phyloP scores from a whole-genome alignment of 1,140 invertebrate species.

The Hestina assimilis region DNA sequence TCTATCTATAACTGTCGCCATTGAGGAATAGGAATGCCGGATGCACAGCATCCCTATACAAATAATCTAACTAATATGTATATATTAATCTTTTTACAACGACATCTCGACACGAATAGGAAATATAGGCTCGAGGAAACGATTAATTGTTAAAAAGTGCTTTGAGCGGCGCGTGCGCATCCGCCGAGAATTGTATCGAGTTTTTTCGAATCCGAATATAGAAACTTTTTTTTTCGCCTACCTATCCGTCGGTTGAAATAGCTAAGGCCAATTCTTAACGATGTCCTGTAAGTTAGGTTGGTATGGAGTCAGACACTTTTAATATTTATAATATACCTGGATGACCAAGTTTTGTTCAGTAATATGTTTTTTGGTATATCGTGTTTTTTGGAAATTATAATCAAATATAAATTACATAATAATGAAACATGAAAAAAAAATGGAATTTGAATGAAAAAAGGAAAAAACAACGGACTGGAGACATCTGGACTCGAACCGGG shows the following conservation, averaged over 20 bases:
- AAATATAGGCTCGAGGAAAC: slow-evolving; percentile 46
- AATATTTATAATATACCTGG: not conserved
- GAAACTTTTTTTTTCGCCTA: slow-evolving; percentile 38
- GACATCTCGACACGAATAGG: slow-evolving; percentile 44
- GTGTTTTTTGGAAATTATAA: too few species aligned
- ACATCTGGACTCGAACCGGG: too few species aligned
- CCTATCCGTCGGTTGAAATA: slow-evolving; percentile 45
- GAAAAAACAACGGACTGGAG: too few species aligned
- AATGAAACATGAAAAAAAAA: too few species aligned
- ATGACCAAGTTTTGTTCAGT: too few species aligned
- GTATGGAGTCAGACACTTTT: slow-evolving; percentile 22
- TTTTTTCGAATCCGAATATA: slow-evolving; percentile 47
- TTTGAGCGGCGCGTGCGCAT: slow-evolving; percentile 40
- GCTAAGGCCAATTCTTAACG: slow-evolving; percentile 48
- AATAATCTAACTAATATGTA: slow-evolving; percentile 14
- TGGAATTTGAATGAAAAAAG: too few species aligned
- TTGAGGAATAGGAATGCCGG: not conserved
- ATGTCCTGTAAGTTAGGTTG: slow-evolving; percentile 44
- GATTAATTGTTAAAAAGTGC: slow-evolving; percentile 56
- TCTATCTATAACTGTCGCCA: too few species aligned
- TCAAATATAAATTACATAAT: too few species aligned
- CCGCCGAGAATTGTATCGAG: slow-evolving; percentile 31
- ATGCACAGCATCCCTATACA: slow-evolving; percentile 11
- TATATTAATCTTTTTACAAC: slow-evolving; percentile 35
- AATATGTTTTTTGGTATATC: too few species aligned